phyloP scores from a whole-genome alignment of 2,797 vertebrate species.

The Scarus forsteni region DNA sequence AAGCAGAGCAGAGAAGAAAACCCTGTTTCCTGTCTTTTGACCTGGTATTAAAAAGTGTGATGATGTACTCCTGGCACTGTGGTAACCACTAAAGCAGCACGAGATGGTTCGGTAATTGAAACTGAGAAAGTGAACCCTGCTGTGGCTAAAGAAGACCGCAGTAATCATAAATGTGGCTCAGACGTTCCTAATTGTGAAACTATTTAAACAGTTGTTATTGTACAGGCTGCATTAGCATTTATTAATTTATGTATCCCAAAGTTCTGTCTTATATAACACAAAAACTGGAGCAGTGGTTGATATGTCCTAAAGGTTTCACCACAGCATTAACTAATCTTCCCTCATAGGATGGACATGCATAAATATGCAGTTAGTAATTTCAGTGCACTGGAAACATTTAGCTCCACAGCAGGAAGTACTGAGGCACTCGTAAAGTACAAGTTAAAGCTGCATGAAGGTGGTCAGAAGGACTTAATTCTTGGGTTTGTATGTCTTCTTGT shows the following conservation, averaged over 20 bases:
- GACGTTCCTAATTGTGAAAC: constrained; percentile 31
- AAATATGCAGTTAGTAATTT: background rate
- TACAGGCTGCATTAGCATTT: background rate
- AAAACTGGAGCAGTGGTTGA: background rate
- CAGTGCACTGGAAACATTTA: constrained; percentile 15
- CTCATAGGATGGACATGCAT: background rate
- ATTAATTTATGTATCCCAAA: background rate
- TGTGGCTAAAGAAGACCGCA: constrained; percentile 10
- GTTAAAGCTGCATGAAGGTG: background rate
- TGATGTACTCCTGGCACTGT: constrained; percentile 35
- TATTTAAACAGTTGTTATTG: background rate
- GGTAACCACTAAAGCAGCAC: constrained; percentile 18
- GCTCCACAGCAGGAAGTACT: constrained; percentile 21
- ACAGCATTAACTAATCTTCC: background rate
- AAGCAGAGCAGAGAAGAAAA: constrained; percentile 1
- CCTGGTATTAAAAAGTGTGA: constrained; percentile 40
- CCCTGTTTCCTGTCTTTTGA: constrained; percentile 7
- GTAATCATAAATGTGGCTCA: constrained; percentile 17
- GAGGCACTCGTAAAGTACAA: background rate
- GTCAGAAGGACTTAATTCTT: background rate
- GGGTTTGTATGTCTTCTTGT: background rate
- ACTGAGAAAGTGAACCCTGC: constrained; percentile 9
- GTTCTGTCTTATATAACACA: background rate
- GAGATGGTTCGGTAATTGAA: constrained; percentile 16
- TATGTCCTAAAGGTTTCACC: background rate